Evolutionary conservation across 1,140 invertebrate genomes (phyloP).

Genomic region (Apis laboriosa): DNA sequence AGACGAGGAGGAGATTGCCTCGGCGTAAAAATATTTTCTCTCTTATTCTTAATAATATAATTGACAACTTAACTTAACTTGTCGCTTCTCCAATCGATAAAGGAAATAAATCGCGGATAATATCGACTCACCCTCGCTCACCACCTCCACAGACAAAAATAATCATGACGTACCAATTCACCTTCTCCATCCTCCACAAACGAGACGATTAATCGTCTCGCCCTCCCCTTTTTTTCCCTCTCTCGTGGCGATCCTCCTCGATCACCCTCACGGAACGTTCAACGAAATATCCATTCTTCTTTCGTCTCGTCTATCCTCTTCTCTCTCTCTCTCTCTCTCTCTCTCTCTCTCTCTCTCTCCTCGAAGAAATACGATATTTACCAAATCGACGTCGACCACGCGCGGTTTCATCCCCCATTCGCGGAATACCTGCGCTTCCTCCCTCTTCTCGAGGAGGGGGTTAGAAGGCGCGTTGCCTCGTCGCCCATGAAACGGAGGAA

Average conservation of each 20-base stretch:
- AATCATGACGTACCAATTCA: not conserved
- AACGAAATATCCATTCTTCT: not conserved
- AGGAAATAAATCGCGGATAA: too few relatives aligned
- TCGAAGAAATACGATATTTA: conserved; percentile 68
- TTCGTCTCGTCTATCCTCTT: not conserved
- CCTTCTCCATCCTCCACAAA: not conserved
- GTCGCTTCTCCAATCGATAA: too few relatives aligned
- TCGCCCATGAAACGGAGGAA: not conserved
- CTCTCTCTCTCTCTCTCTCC: too few relatives aligned
- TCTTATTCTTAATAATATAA: too few relatives aligned
- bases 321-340: too few relatives aligned
- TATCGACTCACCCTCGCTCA: too few relatives aligned
- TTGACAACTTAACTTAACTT: too few relatives aligned
- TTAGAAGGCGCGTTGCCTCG: not conserved
- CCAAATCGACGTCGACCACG: conserved; percentile 32
- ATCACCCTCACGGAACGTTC: not conserved
- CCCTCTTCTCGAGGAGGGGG: not conserved
- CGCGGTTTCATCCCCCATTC: not conserved
- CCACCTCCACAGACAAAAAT: too few relatives aligned
- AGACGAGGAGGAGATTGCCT: not conserved
- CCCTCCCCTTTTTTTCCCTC: not conserved
- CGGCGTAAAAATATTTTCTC: not conserved
- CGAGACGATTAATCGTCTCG: not conserved
- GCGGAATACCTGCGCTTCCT: not conserved
- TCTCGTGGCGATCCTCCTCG: not conserved